Percentiles rank a stretch among this genome's conserved stretches.
Evolutionary conservation across 2,888 invertebrate genomes (phyloP).

Genomic region (Calameuta filiformis): DNA sequence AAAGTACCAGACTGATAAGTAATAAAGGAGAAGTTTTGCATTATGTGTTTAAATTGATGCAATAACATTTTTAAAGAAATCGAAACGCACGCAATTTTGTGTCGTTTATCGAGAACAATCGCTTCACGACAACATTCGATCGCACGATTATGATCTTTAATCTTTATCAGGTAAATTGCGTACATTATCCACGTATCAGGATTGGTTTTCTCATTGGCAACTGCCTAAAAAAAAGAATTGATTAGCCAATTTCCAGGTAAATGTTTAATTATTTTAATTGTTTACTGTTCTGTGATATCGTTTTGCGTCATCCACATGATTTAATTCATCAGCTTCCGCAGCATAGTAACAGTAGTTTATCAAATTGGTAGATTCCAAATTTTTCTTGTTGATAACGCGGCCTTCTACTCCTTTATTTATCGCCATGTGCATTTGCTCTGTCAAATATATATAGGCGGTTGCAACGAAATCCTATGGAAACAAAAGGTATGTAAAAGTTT

Average conservation of each 20-base stretch:
- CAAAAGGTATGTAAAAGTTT: neutral
- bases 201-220: slow-evolving; percentile 28
- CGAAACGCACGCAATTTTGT: slow-evolving; percentile 43
- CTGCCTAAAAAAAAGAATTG: slow-evolving; percentile 28
- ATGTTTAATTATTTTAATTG: neutral
- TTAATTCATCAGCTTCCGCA: slow-evolving; percentile 47
- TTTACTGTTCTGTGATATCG: slow-evolving; percentile 34
- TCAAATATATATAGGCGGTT: slow-evolving; percentile 43
- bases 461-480: slow-evolving; percentile 44
- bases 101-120: slow-evolving; percentile 36
- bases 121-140: slow-evolving; percentile 45
- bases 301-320: slow-evolving; percentile 34
- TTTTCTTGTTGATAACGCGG: slow-evolving; percentile 12
- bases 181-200: slow-evolving; percentile 44
- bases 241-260: too few relatives aligned
- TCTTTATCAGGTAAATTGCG: slow-evolving; percentile 41
- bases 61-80: neutral
- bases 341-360: slow-evolving; percentile 34
- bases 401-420: slow-evolving; percentile 40
- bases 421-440: slow-evolving; percentile 49
- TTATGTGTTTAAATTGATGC: neutral
- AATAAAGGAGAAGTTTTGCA: neutral
- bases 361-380: neutral
- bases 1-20: slow-evolving; percentile 39
- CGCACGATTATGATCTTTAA: slow-evolving; percentile 39